Evolutionary conservation across 1,140 invertebrate genomes (phyloP), one percentile per base, ranked within the genome.

Genomic region (Druon quercuslanigerum): DNA sequence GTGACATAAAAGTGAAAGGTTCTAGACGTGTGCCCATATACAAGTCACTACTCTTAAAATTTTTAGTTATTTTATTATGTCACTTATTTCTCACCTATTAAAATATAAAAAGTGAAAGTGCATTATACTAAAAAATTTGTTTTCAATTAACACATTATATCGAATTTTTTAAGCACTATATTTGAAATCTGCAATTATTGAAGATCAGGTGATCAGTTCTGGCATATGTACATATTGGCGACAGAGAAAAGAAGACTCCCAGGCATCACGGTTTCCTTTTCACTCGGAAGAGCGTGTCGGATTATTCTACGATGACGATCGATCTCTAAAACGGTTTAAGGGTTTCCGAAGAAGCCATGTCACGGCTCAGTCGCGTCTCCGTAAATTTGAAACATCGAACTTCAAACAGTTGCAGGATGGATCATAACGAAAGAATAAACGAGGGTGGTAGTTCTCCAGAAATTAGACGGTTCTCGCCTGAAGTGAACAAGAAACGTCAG

Each of bases 321-420:
- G 77, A 82, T 85, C 79, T 51, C 74, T 57, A 76, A 77, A 79
- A 81, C 71, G 71, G 33, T 87, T 80, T 60, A 87, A 85, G 79
- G 87, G 85, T 87, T 88, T 88, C 87, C 76, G 40, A 74, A 81
- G 87, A 89, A 88, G 87, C 87, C 87, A 87, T 76, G 73, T 79
- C 75, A 76, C 77, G 82, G 51, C 57, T 13, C 71, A 75, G 54
- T n/a, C 5, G 16, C 33, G 25, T 40, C 40, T 66, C 25, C 60
- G 7, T 40, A 5, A 4, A 66, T 52, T 60, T 70, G 78, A 77
- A 71, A 60, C 13, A 19, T 73, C 50, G 50, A 40, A 66, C 51
- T 16, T 54, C 14, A 73, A 76, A 71, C 52, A 77, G 81, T 83
- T 78, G 13, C 20, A 75, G 74, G 46, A 90, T 90, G 89, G 84